These are phyloP conservation scores for Tanytarsus gracilentus DNA, from an alignment of 2,888 invertebrate genomes.

Conservation along the genomic window DNA sequence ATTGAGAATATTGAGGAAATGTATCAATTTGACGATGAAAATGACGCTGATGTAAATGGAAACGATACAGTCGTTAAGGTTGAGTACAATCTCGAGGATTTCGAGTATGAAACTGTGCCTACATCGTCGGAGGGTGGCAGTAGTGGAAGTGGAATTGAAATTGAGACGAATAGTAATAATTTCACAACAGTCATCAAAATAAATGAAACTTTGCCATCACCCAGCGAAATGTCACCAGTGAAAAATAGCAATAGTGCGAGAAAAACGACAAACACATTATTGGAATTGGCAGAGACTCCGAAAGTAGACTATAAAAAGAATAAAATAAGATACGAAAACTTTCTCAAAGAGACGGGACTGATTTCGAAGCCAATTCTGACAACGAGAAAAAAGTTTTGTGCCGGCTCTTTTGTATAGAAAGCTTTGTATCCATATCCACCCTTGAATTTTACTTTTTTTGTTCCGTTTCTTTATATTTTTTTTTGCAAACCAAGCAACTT, in stretches of 20 bases:
- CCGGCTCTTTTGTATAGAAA: slow-evolving; percentile 40
- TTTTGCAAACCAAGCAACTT: too few species aligned
- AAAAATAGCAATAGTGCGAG: background rate
- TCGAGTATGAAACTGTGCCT: slow-evolving; percentile 36
- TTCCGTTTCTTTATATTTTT: background rate
- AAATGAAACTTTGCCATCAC: slow-evolving; percentile 8
- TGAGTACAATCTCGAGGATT: slow-evolving; percentile 41
- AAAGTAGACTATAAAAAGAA: slow-evolving; percentile 22
- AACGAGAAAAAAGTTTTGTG: slow-evolving; percentile 41
- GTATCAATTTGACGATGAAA: slow-evolving; percentile 24
- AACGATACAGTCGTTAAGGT: slow-evolving; percentile 31
- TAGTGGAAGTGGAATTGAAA: background rate
- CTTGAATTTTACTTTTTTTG: background rate
- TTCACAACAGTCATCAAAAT: slow-evolving; percentile 26
- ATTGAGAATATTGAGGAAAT: slow-evolving; percentile 21
- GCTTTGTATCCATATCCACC: background rate
- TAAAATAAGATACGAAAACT: slow-evolving; percentile 33
- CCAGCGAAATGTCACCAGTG: background rate
- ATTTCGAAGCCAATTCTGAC: slow-evolving; percentile 41
- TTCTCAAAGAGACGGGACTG: slow-evolving; percentile 39
- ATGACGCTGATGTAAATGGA: background rate
- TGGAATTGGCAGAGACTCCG: slow-evolving; percentile 23
- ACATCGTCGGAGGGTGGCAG: background rate
- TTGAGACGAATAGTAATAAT: slow-evolving; percentile 20
- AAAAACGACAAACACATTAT: slow-evolving; percentile 6